These are phyloP conservation scores for Zaprionus bogoriensis DNA, from an alignment of 2,888 invertebrate genomes.

Conservation along the genomic window DNA sequence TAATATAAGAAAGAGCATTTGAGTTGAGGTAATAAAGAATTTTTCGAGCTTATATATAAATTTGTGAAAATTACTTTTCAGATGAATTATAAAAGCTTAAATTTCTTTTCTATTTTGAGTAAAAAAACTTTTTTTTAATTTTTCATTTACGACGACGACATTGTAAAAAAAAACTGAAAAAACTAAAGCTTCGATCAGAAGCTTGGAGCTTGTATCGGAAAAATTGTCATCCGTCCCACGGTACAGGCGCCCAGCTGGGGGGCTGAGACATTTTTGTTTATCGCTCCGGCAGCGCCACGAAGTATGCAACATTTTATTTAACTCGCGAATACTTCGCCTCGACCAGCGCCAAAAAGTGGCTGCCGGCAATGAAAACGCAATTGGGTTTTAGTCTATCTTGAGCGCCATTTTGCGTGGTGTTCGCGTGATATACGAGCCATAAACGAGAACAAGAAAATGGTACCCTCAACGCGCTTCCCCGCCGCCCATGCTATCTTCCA, in stretches of 20 bases:
- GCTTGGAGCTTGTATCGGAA: too few relatives aligned
- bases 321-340: conserved; percentile 44
- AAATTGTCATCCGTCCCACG: too few relatives aligned
- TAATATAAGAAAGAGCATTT: too few relatives aligned
- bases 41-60: too few relatives aligned
- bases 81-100: too few relatives aligned
- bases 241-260: not conserved
- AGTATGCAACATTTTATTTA: conserved; percentile 69
- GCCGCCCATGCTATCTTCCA: not conserved
- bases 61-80: too few relatives aligned
- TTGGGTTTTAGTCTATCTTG: conserved; percentile 52
- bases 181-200: too few relatives aligned
- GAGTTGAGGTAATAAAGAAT: too few relatives aligned
- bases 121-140: too few relatives aligned
- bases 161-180: too few relatives aligned
- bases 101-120: too few relatives aligned
- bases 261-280: conserved; percentile 47
- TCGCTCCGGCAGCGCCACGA: conserved; percentile 54
- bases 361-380: conserved; percentile 53
- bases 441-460: conserved; percentile 25
- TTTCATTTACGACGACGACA: too few relatives aligned
- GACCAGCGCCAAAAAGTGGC: conserved; percentile 30
- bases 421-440: conserved; percentile 60
- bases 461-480: not conserved
- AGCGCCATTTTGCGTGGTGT: conserved; percentile 52